Evolutionary conservation across 2,797 vertebrate species (phyloP), one percentile per base, ranked within the genome.

Genomic region (Falco cherrug): DNA sequence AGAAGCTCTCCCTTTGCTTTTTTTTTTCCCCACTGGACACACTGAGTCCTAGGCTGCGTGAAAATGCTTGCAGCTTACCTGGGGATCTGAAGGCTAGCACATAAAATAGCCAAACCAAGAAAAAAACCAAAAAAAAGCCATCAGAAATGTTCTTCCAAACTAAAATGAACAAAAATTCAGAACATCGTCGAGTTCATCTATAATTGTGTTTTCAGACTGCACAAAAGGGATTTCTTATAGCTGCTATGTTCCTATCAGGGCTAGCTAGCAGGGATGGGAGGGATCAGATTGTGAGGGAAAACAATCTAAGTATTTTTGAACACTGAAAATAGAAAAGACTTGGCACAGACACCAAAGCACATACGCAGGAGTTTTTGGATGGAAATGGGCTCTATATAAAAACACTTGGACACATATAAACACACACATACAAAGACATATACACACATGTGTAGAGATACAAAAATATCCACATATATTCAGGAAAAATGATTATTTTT

Each of bases 331-430:
- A 91, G 68, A 87, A 43, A 50, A 89, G 65, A 61, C 70, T 78
- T 95, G 74, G 80, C 88, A 93, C 16, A 59, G 33, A 63, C 81
- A 89, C 35, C 81, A 70, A 84, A 96, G 87, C 45, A 79, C 63
- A 87, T 10, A 54, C 1, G 1, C 29, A 84, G 48, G 50, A 63
- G 26, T 60, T 89, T 91, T 74, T 25, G 78, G 25, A 86, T 89
- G 63, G 59, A 95, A 83, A 81, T 35, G 53, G 29, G 39, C 63
- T 69, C 79, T 47, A 13, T 24, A 87, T 41, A 80, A 79, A 79
- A 43, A 11, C 56, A 50, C 48, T 41, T 8, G 21, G 8, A 25
- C 19, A 13, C 20, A 47, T 6, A 33, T 4, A 29, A 9, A 35
- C 9, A 71, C 1, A 43, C 21, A 85, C 17, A 64, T 7, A 74